Conservation (phyloP, 2,113 vertebrate genomes). For the Dryoscopus gambensis region DNA sequence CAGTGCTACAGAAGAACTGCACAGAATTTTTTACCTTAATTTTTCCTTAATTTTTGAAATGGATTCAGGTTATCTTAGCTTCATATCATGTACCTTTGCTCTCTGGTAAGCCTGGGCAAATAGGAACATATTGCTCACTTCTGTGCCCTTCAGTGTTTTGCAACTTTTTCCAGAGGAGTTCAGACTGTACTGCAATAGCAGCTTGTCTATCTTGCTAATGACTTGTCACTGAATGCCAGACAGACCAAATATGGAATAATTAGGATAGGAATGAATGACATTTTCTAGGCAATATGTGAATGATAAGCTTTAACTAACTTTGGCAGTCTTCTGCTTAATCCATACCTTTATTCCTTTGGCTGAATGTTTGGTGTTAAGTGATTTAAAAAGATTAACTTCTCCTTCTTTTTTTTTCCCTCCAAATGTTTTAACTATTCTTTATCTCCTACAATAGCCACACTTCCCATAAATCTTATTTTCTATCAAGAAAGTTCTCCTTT, state of each 20-base stretch:
- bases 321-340: background rate
- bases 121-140: background rate
- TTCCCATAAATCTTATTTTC: background rate
- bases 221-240: background rate
- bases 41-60: background rate
- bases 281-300: conserved; percentile 6
- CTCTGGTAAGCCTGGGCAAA: background rate
- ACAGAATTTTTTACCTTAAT: background rate
- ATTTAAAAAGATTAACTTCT: background rate
- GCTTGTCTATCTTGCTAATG: background rate
- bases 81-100: background rate
- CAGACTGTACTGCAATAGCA: background rate
- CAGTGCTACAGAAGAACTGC: background rate
- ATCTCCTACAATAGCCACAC: background rate
- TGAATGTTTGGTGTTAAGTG: background rate
- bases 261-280: background rate
- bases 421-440: background rate
- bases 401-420: background rate
- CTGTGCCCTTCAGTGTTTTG: background rate
- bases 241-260: background rate
- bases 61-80: background rate
- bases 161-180: background rate
- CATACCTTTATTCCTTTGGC: background rate
- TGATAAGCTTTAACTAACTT: background rate
- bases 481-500: background rate